These are phyloP conservation scores for Sarcophaga caerulescens DNA, from an alignment of 2,888 invertebrate genomes.

Conservation along the genomic window DNA sequence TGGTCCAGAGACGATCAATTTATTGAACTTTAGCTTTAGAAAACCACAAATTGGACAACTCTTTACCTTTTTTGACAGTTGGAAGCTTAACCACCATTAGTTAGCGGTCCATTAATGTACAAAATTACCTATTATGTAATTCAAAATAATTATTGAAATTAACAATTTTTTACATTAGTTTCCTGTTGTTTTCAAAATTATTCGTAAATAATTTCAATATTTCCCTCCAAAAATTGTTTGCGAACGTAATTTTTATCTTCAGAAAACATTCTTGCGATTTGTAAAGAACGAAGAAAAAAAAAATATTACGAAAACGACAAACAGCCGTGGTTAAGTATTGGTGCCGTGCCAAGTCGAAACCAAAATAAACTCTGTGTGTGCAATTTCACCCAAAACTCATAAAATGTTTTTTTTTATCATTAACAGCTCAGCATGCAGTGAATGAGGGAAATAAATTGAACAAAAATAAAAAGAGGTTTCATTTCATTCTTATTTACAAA, in stretches of 20 bases:
- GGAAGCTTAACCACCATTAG: too few relatives aligned
- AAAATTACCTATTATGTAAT: too few relatives aligned
- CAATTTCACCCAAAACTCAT: slow-evolving; percentile 62
- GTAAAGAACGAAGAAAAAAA: too few relatives aligned
- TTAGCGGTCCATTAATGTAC: too few relatives aligned
- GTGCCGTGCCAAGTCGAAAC: slow-evolving; percentile 39
- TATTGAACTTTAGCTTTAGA: too few relatives aligned
- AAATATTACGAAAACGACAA: slow-evolving; percentile 8
- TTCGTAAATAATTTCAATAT: neutral
- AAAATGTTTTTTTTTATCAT: slow-evolving; percentile 51
- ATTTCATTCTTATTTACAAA: neutral
- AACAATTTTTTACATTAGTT: too few relatives aligned
- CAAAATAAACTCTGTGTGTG: slow-evolving; percentile 56
- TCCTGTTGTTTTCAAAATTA: neutral
- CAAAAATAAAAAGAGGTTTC: neutral
- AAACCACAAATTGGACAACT: too few relatives aligned
- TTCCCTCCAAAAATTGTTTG: slow-evolving; percentile 32
- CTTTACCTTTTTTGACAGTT: too few relatives aligned
- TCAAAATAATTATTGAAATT: too few relatives aligned
- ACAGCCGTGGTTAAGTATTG: slow-evolving; percentile 8
- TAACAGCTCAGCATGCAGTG: neutral
- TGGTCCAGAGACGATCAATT: too few relatives aligned
- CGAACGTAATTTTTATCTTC: slow-evolving; percentile 12
- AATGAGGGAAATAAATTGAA: neutral
- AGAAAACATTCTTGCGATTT: neutral